Evolutionary conservation across 1,140 invertebrate genomes (phyloP).

Genomic region (Drosophila ogumai): DNA sequence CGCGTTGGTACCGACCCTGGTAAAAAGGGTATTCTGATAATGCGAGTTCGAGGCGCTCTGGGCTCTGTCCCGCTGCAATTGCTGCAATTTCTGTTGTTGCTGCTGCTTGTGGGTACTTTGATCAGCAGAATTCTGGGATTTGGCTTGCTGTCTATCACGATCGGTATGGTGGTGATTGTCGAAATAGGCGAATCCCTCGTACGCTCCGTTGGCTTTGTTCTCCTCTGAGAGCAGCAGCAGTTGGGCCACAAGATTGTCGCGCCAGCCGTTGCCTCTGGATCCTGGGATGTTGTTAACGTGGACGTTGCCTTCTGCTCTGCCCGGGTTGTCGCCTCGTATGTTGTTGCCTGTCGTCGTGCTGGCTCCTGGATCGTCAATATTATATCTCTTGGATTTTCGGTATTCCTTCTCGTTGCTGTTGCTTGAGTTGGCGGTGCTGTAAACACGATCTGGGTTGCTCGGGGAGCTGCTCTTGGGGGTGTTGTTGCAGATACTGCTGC

Average conservation of each 20-base stretch:
- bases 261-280: conserved; percentile 31
- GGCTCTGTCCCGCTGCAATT: conserved; percentile 61
- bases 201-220: conserved; percentile 59
- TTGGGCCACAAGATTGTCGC: conserved; percentile 46
- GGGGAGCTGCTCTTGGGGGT: conserved; percentile 34
- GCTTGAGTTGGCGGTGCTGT: conserved; percentile 25
- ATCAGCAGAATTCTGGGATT: conserved; percentile 76
- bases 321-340: conserved; percentile 47
- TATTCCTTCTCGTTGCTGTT: conserved; percentile 59
- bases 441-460: conserved; percentile 40
- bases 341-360: conserved; percentile 61
- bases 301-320: conserved; percentile 7
- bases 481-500: conserved; percentile 37
- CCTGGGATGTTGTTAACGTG: conserved; percentile 12
- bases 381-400: conserved; percentile 80
- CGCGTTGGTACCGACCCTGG: conserved; percentile 74
- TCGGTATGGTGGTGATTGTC: conserved; percentile 63
- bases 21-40: conserved; percentile 84
- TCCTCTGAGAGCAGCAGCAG: conserved; percentile 65
- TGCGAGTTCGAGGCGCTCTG: conserved; percentile 71
- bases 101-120: conserved; percentile 56
- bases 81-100: conserved; percentile 34
- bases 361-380: conserved; percentile 84
- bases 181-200: conserved; percentile 48
- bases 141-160: conserved; percentile 65